These are phyloP conservation scores for Drosophila barbarae DNA, from an alignment of 2,888 invertebrate species.

Conservation along the genomic window DNA sequence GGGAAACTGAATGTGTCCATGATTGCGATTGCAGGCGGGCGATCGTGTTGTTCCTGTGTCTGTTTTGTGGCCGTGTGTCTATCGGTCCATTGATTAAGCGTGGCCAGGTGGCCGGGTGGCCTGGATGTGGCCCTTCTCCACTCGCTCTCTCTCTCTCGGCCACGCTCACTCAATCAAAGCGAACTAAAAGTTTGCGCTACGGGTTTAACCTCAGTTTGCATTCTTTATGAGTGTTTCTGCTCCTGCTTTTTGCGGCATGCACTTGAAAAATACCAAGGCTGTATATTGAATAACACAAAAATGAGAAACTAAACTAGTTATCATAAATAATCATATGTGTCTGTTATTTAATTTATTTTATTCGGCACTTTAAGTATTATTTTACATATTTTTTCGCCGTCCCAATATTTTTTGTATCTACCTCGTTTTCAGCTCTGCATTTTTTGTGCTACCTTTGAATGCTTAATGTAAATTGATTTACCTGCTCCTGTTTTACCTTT, in stretches of 20 bases:
- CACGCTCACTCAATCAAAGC: conserved; percentile 50
- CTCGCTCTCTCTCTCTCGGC: conserved; percentile 14
- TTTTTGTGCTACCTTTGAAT: conserved; percentile 32
- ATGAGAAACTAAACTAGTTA: neutral
- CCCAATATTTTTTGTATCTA: neutral
- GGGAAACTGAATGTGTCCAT: conserved; percentile 57
- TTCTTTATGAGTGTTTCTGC: conserved; percentile 49
- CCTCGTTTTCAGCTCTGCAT: neutral
- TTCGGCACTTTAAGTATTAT: neutral
- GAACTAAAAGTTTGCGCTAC: conserved; percentile 47
- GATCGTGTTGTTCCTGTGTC: conserved; percentile 32
- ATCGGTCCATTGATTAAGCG: conserved; percentile 70
- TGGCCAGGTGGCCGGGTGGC: conserved; percentile 45
- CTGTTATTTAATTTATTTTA: neutral
- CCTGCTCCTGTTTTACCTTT: conserved; percentile 24
- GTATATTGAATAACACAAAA: neutral
- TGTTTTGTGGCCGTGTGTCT: conserved; percentile 44
- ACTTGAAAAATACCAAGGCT: neutral
- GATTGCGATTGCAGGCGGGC: conserved; percentile 49
- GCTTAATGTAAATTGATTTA: conserved; percentile 62
- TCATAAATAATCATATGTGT: neutral
- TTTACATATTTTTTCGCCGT: neutral
- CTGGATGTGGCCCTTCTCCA: conserved; percentile 1
- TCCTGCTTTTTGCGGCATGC: conserved; percentile 17
- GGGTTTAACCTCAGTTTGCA: conserved; percentile 52